These are phyloP conservation scores for Caenorhabditis sp. DNA, from an alignment of 2,888 invertebrate species.

Conservation along the genomic window DNA sequence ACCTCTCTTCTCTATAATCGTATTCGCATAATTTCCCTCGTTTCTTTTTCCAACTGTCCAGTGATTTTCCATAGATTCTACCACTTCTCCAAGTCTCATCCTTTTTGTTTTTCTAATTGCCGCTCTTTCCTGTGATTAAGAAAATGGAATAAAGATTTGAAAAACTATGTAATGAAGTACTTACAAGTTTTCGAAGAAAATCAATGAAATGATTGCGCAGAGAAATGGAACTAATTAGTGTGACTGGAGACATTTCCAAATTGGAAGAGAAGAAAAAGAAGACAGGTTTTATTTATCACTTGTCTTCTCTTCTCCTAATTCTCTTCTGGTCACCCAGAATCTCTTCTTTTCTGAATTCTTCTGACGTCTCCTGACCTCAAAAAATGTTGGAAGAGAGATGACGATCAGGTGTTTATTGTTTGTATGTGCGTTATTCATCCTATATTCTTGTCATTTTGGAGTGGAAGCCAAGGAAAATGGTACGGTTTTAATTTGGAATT, in stretches of 20 bases:
- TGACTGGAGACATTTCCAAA: slow-evolving; percentile 25
- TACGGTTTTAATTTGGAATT: background rate
- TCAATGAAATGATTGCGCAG: background rate
- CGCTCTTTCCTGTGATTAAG: slow-evolving; percentile 43
- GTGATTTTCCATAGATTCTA: slow-evolving; percentile 48
- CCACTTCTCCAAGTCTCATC: slow-evolving; percentile 4
- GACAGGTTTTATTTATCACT: slow-evolving; percentile 57
- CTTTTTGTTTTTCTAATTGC: slow-evolving; percentile 13
- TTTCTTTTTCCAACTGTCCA: slow-evolving; percentile 42
- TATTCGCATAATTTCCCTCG: background rate
- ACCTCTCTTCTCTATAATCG: slow-evolving; percentile 44
- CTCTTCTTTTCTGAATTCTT: slow-evolving; percentile 21
- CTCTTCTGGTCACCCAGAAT: slow-evolving; percentile 15
- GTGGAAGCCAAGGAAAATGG: background rate
- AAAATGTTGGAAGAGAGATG: slow-evolving; percentile 47
- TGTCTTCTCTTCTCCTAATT: slow-evolving; percentile 26
- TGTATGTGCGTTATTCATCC: slow-evolving; percentile 20
- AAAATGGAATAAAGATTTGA: slow-evolving; percentile 43
- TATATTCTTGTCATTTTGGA: slow-evolving; percentile 20
- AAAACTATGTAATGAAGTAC: slow-evolving; percentile 2
- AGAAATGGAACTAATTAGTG: slow-evolving; percentile 58
- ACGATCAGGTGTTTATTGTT: slow-evolving; percentile 30
- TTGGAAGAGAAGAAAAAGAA: slow-evolving; percentile 21
- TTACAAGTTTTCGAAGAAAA: background rate
- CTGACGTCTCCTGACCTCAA: slow-evolving; percentile 41